Base-by-base conservation (phyloP, 2,113 vertebrate species). In the Kryptolebias marmoratus region DNA sequence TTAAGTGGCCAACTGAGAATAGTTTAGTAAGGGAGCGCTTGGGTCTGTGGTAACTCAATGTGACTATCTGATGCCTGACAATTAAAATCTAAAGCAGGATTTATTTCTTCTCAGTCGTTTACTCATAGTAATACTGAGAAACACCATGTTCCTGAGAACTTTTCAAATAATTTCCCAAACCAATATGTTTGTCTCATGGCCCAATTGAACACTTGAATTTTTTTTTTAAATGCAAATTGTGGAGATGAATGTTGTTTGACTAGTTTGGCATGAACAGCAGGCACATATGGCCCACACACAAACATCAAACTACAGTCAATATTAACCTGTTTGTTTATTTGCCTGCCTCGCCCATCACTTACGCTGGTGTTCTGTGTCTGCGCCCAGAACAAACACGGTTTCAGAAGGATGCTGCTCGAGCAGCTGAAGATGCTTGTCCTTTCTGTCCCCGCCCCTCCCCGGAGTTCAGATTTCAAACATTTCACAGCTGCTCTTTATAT, bases 341-440 rank as follows among this genome's bases (percentile, higher is more conserved):
- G 85, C 73, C 88, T 93, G 91, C 91, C 92, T 80, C 87, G 92
- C 89, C 87, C 90, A 93, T 90, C 89, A 91, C 91, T 88, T 83
- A 87, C 83, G 85, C 79, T 88, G 87, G 68, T 75, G 83, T 86
- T 87, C 94, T 93, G 93, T 93, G 92, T 87, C 86, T 87, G 80
- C 86, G 92, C 62, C 75, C 91, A 94, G 82, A 90, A 87, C 91
- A 95, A 96, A 95, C 94, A 95, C 6, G 12, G 79, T 80, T 90
- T 90, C 86, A 82, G 83, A 90, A 80, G 76, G 90, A 83, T 73
- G 28, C 71, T 79, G 80, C 78, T 86, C 83, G 84, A 91, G 80
- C 91, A 91, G 83, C 90, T 94, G 92, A 94, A 92, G 93, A 94
- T 89, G 92, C 92, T 93, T 90, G 90, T 86, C 75, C 83, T 82